These are phyloP conservation scores for Halichoeres trimaculatus DNA, from an alignment of 2,113 vertebrate species.

Conservation along the genomic window DNA sequence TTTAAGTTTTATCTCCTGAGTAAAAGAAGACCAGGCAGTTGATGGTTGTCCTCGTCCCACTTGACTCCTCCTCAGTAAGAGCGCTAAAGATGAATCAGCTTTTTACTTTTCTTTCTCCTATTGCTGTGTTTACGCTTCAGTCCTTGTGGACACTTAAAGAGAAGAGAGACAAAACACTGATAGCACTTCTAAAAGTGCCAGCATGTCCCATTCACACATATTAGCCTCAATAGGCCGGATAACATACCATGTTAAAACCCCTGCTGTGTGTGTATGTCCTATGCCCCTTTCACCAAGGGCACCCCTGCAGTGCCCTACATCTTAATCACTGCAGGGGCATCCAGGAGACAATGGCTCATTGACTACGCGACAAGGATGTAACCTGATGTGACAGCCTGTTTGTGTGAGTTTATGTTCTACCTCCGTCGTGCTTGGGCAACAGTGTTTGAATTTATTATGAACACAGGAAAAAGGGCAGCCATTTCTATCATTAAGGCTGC, in stretches of 20 bases:
- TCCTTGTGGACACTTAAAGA: conserved; percentile 59
- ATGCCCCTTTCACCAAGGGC: conserved; percentile 58
- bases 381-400: conserved; percentile 9
- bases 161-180: conserved; percentile 24
- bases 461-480: background rate
- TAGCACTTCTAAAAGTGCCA: conserved; percentile 53
- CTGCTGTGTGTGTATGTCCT: conserved; percentile 70
- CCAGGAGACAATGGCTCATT: conserved; percentile 61
- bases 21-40: no score
- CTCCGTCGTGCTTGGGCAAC: conserved; percentile 42
- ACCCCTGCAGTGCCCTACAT: conserved; percentile 50
- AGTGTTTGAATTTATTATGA: conserved; percentile 25
- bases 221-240: conserved; percentile 79
- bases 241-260: conserved; percentile 71
- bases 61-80: no score
- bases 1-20: conserved; percentile 13
- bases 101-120: no score
- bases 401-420: conserved; percentile 57
- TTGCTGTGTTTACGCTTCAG: conserved; percentile 18
- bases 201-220: conserved; percentile 77
- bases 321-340: conserved; percentile 68
- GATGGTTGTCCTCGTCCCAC: no score
- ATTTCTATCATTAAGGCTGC: conserved; percentile 31
- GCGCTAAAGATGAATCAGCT: no score
- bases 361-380: conserved; percentile 68